A percentile compares a stretch with the other conserved stretches of the same genome.
These are phyloP conservation scores for Pterostichus madidus DNA, from an alignment of 2,888 invertebrate species.

Conservation along the genomic window DNA sequence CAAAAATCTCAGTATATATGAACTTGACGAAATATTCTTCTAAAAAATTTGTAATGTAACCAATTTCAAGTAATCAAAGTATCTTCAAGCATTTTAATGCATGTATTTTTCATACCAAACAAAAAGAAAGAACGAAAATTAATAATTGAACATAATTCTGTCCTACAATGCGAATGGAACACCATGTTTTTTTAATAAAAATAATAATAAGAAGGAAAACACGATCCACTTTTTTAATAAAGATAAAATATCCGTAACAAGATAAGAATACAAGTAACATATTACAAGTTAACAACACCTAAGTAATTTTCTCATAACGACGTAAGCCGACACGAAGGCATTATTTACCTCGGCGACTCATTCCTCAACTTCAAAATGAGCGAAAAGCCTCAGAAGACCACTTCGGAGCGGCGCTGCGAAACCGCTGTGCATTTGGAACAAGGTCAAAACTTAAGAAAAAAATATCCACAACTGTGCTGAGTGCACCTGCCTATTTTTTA, in stretches of 20 bases:
- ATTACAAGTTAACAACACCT: constrained; percentile 42
- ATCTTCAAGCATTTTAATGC: too few species aligned
- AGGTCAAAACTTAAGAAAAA: constrained; percentile 36
- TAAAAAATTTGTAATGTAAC: too few species aligned
- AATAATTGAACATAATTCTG: too few species aligned
- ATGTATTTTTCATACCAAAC: too few species aligned
- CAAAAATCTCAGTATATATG: too few species aligned
- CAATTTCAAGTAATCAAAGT: too few species aligned
- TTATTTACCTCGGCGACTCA: constrained; percentile 20
- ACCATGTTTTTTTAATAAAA: too few species aligned
- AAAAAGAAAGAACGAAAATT: too few species aligned
- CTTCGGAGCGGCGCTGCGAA: neutral
- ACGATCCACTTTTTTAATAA: constrained; percentile 26
- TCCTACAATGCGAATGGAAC: too few species aligned
- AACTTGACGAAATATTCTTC: too few species aligned
- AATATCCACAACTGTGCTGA: constrained; percentile 24
- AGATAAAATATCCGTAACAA: constrained; percentile 24
- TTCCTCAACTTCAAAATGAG: constrained; percentile 12
- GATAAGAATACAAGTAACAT: constrained; percentile 16
- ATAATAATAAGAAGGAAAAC: neutral
- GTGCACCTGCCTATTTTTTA: constrained; percentile 48
- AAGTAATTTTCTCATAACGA: constrained; percentile 42
- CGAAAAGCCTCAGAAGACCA: neutral
- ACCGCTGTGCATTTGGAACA: constrained; percentile 1
- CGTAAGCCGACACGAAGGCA: constrained; percentile 26